These are phyloP conservation scores for Caenorhabditis uteleia DNA, from an alignment of 2,888 invertebrate genomes.

Conservation along the genomic window DNA sequence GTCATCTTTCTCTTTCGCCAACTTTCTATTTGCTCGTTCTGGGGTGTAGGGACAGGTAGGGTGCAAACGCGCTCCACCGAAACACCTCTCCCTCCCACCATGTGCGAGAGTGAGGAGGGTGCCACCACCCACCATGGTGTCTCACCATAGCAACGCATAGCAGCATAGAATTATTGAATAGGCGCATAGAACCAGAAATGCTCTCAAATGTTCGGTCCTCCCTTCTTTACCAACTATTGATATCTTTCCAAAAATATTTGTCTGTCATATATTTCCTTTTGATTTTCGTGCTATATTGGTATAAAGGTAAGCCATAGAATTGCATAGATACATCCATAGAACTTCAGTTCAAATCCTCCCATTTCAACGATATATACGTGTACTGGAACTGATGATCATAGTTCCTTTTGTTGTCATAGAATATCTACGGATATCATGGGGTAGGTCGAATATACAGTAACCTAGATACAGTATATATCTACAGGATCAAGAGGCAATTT, in stretches of 20 bases:
- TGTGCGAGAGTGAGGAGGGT: no score
- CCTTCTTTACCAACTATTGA: constrained; percentile 38
- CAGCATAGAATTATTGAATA: constrained; percentile 3
- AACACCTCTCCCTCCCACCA: no score
- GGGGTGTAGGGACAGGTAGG: no score
- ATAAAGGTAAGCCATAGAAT: constrained; percentile 46
- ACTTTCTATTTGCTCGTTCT: no score
- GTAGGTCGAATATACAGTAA: constrained; percentile 24
- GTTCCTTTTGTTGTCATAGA: constrained; percentile 56
- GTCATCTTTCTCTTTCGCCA: no score
- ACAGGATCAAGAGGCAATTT: constrained; percentile 42
- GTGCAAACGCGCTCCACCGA: no score
- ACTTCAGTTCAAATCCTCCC: constrained; percentile 47
- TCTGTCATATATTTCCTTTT: constrained; percentile 33
- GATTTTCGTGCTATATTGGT: constrained; percentile 31
- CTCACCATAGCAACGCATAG: no score
- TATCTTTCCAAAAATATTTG: constrained; percentile 28
- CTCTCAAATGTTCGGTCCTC: constrained; percentile 31
- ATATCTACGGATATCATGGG: constrained; percentile 57
- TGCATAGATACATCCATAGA: no score
- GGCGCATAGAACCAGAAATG: no score
- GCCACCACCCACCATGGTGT: no score
- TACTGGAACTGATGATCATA: constrained; percentile 56
- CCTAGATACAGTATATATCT: neutral
- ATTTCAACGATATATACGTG: constrained; percentile 51